These are phyloP conservation scores for Tricholauxania praeusta DNA, from an alignment of 2,888 invertebrate species.

Conservation along the genomic window DNA sequence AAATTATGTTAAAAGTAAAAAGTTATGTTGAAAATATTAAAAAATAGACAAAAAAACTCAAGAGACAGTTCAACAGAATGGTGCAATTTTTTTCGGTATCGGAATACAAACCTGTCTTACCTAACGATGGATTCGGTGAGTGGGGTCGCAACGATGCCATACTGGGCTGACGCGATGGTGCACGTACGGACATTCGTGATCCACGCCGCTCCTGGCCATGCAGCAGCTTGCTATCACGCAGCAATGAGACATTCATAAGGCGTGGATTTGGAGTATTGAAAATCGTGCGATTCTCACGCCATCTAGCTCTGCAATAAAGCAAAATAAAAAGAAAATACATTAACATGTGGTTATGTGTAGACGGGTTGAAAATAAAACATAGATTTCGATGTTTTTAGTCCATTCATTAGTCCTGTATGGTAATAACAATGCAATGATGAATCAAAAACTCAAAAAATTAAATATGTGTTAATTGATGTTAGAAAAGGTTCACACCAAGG, in stretches of 20 bases:
- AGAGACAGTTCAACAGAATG: constrained; percentile 39
- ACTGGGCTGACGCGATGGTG: constrained; percentile 86
- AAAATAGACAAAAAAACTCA: constrained; percentile 27
- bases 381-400: too few species aligned
- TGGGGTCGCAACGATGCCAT: constrained; percentile 86
- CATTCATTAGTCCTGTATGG: too few species aligned
- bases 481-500: too few species aligned
- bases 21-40: not conserved
- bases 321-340: too few species aligned
- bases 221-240: constrained; percentile 83
- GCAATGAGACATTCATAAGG: constrained; percentile 89
- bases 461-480: too few species aligned
- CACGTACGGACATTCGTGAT: constrained; percentile 82
- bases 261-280: constrained; percentile 95
- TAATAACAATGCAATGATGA: too few species aligned
- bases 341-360: too few species aligned
- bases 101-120: constrained; percentile 69
- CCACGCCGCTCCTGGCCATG: constrained; percentile 84
- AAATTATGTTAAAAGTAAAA: not conserved
- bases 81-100: constrained; percentile 34
- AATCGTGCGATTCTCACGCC: constrained; percentile 92
- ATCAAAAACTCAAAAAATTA: too few species aligned
- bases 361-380: too few species aligned
- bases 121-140: constrained; percentile 72
- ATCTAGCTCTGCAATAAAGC: constrained; percentile 80